Evolutionary conservation across 2,113 vertebrate species (phyloP).

Genomic region (Semnornis frantzii): DNA sequence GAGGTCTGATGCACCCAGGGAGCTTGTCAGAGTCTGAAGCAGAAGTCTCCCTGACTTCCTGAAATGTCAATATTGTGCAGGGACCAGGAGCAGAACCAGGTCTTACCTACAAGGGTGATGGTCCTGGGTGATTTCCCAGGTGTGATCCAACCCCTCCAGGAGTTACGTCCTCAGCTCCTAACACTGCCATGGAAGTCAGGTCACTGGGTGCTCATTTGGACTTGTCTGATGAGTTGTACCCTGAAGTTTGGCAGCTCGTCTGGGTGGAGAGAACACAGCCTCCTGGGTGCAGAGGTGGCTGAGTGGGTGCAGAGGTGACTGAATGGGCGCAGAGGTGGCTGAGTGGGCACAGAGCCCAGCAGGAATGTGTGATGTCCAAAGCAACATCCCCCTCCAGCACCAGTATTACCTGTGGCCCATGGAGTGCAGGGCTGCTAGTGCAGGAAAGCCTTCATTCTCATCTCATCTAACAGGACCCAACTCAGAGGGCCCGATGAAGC

Average conservation of each 20-base stretch:
- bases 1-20: neutral
- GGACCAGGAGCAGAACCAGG: neutral
- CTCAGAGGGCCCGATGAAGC: neutral
- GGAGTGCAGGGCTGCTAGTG: neutral
- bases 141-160: neutral
- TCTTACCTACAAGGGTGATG: neutral
- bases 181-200: rapidly evolving
- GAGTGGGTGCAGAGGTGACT: neutral
- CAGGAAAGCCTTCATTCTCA: neutral
- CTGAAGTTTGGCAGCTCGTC: neutral
- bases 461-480: neutral
- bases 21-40: neutral
- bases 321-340: neutral
- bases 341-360: neutral
- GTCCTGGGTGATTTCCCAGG: neutral
- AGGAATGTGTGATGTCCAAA: rapidly evolving
- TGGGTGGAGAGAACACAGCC: neutral
- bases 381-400: rapidly evolving
- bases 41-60: rapidly evolving
- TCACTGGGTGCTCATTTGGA: neutral
- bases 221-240: neutral
- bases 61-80: neutral
- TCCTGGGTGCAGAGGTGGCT: neutral
- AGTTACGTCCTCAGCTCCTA: neutral
- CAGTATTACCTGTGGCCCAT: rapidly evolving